Evolutionary conservation across 2,888 invertebrate species (phyloP).

Genomic region (Biston betularia): DNA sequence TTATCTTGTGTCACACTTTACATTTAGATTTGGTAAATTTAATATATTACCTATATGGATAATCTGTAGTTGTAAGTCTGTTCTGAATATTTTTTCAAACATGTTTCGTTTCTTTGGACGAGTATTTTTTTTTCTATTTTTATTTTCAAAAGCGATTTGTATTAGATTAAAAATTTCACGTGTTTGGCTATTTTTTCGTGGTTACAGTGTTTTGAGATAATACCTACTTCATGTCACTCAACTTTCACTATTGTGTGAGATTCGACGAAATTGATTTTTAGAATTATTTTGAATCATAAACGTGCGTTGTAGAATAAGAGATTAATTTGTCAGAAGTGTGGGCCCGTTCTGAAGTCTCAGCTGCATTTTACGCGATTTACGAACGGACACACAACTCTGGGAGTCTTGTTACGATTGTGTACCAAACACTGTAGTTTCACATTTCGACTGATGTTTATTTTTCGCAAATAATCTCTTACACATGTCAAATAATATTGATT

Average conservation of each 20-base stretch:
- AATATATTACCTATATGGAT: not conserved
- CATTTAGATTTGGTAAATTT: not conserved
- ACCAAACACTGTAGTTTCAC: not conserved
- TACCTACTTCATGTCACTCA: too few species aligned
- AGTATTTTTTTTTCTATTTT: not conserved
- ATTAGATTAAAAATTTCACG: too few species aligned
- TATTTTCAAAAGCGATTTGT: not conserved
- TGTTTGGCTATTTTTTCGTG: too few species aligned
- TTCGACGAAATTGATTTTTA: not conserved
- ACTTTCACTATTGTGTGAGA: not conserved
- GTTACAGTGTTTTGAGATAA: too few species aligned
- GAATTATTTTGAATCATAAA: not conserved
- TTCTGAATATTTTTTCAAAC: not conserved
- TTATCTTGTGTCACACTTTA: not conserved
- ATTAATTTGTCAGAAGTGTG: not conserved
- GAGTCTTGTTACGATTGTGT: not conserved
- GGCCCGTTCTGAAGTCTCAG: not conserved
- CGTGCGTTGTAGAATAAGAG: not conserved
- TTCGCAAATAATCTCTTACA: not conserved
- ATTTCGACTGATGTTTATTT: slow-evolving; percentile 8
- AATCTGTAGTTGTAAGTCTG: slow-evolving; percentile 11
- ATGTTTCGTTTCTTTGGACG: not conserved
- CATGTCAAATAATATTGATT: not conserved
- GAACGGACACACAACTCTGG: slow-evolving; percentile 2
- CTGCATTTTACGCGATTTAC: slow-evolving; percentile 10